These are phyloP conservation scores for Hydropsyche tenuis DNA, from an alignment of 1,140 invertebrate genomes.

Conservation along the genomic window DNA sequence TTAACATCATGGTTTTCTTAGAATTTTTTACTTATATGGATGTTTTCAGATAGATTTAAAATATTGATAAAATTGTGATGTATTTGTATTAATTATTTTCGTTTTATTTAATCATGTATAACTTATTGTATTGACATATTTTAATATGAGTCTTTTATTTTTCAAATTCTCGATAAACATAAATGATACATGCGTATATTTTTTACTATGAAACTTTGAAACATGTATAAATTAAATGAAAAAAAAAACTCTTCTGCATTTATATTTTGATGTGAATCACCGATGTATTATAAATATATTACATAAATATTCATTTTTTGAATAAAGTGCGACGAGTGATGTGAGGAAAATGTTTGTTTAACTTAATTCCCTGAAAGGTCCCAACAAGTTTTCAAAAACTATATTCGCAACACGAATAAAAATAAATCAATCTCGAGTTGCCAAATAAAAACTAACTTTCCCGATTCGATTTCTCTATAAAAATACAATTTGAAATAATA, in stretches of 20 bases:
- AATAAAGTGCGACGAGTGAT: conserved; percentile 28
- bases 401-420: too few relatives aligned
- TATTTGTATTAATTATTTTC: not conserved
- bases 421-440: not conserved
- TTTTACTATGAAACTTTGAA: too few relatives aligned
- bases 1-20: not conserved
- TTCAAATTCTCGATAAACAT: too few relatives aligned
- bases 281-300: conserved; percentile 13
- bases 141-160: too few relatives aligned
- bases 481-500: too few relatives aligned
- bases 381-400: not conserved
- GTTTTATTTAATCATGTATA: not conserved
- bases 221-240: too few relatives aligned
- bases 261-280: conserved; percentile 14
- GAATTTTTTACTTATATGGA: not conserved
- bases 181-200: too few relatives aligned
- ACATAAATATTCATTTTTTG: not conserved
- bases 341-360: conserved; percentile 7
- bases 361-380: not conserved
- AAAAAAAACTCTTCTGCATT: not conserved
- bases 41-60: not conserved
- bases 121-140: not conserved
- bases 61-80: not conserved
- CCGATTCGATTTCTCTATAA: too few relatives aligned
- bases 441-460: too few relatives aligned